A percentile compares a stretch with the other conserved stretches of the same genome.
Evolutionary conservation across 2,888 invertebrate genomes (phyloP).

Genomic region (Habrosyne pyritoides): DNA sequence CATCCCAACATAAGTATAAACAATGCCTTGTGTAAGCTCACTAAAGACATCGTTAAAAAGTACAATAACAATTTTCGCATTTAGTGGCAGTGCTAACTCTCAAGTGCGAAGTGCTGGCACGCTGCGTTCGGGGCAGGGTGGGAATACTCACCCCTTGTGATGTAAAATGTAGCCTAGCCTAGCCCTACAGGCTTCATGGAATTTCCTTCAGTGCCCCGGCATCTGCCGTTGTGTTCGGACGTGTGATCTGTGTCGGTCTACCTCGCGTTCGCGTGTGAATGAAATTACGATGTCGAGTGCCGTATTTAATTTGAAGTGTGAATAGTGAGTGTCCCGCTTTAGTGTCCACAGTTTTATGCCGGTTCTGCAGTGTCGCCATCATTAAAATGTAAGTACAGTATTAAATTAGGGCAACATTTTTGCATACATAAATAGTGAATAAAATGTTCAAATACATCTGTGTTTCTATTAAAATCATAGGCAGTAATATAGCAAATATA

Average conservation of each 20-base stretch:
- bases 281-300: slow-evolving; percentile 67
- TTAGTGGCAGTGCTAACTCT: slow-evolving; percentile 35
- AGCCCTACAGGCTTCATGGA: slow-evolving; percentile 26
- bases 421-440: no score
- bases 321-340: slow-evolving; percentile 52
- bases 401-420: slow-evolving; percentile 6
- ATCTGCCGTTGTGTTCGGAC: slow-evolving; percentile 56
- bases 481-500: no score
- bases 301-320: slow-evolving; percentile 55
- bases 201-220: slow-evolving; percentile 66
- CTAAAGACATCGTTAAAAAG: slow-evolving; percentile 13
- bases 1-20: background rate
- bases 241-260: slow-evolving; percentile 42
- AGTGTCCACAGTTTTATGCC: slow-evolving; percentile 38
- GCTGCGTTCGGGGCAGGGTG: slow-evolving; percentile 32
- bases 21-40: background rate
- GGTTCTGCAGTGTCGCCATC: slow-evolving; percentile 22
- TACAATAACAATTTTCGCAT: slow-evolving; percentile 32
- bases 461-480: no score
- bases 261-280: slow-evolving; percentile 54
- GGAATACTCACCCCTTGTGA: slow-evolving; percentile 30
- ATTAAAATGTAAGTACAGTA: slow-evolving; percentile 52
- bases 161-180: slow-evolving; percentile 18
- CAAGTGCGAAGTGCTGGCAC: slow-evolving; percentile 41
- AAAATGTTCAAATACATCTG: no score